phyloP scores from a whole-genome alignment of 2,888 invertebrate genomes.

The Eurytoma adleriae region DNA sequence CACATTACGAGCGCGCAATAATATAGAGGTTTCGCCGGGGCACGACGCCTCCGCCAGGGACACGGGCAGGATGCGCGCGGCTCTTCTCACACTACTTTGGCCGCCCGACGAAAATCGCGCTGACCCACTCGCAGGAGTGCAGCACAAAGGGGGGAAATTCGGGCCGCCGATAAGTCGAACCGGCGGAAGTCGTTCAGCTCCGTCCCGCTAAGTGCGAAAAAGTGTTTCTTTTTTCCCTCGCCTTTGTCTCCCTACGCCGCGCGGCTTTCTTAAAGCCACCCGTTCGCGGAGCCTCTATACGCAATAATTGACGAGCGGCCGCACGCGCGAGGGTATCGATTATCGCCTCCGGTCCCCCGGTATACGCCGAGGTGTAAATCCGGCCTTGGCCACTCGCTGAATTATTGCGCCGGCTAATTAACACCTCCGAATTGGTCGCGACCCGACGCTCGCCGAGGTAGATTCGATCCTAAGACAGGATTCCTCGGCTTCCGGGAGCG shows the following conservation, averaged over 20 bases:
- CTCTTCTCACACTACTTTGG: constrained; percentile 28
- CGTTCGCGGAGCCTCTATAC: no score
- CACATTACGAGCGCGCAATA: neutral
- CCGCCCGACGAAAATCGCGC: neutral
- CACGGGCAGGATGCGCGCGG: no score
- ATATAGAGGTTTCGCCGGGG: constrained; percentile 13
- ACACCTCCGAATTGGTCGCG: no score
- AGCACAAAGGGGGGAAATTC: neutral
- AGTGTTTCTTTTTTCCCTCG: neutral
- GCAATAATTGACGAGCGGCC: no score
- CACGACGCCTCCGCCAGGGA: neutral
- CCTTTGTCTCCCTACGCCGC: neutral
- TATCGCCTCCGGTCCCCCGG: neutral
- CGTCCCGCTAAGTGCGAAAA: neutral
- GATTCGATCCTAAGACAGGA: no score
- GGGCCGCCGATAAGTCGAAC: no score
- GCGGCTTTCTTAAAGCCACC: no score
- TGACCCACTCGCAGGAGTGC: constrained; percentile 19
- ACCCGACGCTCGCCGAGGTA: no score
- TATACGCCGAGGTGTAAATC: no score
- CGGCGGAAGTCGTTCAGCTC: no score
- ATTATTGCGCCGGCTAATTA: neutral
- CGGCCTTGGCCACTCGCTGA: no score
- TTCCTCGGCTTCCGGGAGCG: no score
- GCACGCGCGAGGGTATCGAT: constrained; percentile 7